phyloP scores from a whole-genome alignment of 2,113 vertebrate species.

The Tachycineta bicolor region DNA sequence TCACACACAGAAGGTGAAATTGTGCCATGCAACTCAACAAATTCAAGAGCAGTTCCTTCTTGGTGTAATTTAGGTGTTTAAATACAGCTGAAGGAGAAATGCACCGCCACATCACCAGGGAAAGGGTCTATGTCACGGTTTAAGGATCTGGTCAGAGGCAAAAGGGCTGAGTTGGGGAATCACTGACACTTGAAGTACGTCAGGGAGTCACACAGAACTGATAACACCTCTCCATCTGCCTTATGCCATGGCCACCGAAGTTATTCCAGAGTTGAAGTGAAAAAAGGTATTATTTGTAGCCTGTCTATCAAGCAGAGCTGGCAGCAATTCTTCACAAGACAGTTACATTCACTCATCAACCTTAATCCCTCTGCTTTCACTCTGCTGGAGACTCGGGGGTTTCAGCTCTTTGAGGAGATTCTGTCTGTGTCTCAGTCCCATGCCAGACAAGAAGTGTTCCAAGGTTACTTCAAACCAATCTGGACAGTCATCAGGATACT shows the following conservation, averaged over 20 bases:
- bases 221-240: neutral
- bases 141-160: neutral
- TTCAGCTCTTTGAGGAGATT: neutral
- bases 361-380: neutral
- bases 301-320: neutral
- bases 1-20: neutral
- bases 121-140: neutral
- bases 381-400: neutral
- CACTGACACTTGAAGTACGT: neutral
- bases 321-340: neutral
- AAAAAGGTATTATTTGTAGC: neutral
- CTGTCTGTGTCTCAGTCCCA: neutral
- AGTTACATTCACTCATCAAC: neutral
- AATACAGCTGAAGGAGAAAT: neutral
- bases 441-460: neutral
- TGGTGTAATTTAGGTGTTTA: neutral
- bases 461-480: conserved; percentile 7
- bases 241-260: neutral
- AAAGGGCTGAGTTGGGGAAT: neutral
- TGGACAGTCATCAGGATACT: neutral
- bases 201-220: neutral
- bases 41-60: neutral
- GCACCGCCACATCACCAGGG: accelerated
- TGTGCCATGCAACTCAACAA: neutral
- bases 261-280: neutral